These are phyloP conservation scores for Bradypodion ventrale DNA, from an alignment of 2,797 vertebrate species.

Conservation along the genomic window DNA sequence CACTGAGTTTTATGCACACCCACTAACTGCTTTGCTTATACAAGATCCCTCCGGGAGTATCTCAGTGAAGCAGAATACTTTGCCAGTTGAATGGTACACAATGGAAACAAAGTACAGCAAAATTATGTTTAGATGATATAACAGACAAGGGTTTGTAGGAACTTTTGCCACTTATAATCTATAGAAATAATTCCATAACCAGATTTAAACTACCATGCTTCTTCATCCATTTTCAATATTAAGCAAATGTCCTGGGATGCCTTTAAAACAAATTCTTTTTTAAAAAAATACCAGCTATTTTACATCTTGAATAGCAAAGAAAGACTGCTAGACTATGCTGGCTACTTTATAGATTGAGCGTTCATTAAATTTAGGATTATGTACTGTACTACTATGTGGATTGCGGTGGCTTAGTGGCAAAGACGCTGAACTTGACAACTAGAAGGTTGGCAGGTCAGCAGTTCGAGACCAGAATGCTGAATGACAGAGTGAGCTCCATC, in stretches of 20 bases:
- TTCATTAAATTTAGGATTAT: no score
- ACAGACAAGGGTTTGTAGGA: neutral
- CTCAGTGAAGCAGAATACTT: slow-evolving; percentile 41
- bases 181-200: neutral
- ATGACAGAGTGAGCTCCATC: no score
- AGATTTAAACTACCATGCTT: neutral
- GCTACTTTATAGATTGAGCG: no score
- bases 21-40: slow-evolving; percentile 48
- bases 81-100: slow-evolving; percentile 13
- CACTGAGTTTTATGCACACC: slow-evolving; percentile 33
- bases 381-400: no score
- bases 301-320: no score
- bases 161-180: neutral
- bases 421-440: no score
- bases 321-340: no score
- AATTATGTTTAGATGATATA: neutral
- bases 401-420: no score
- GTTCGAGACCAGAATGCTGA: no score
- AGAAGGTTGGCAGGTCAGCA: no score
- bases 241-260: neutral
- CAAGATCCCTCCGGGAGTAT: slow-evolving; percentile 54
- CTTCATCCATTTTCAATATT: neutral
- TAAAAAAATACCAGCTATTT: neutral
- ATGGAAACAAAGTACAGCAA: slow-evolving; percentile 7
- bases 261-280: neutral